phyloP scores from a whole-genome alignment of 2,797 vertebrate species.

The Enteromius trimaculatus region DNA sequence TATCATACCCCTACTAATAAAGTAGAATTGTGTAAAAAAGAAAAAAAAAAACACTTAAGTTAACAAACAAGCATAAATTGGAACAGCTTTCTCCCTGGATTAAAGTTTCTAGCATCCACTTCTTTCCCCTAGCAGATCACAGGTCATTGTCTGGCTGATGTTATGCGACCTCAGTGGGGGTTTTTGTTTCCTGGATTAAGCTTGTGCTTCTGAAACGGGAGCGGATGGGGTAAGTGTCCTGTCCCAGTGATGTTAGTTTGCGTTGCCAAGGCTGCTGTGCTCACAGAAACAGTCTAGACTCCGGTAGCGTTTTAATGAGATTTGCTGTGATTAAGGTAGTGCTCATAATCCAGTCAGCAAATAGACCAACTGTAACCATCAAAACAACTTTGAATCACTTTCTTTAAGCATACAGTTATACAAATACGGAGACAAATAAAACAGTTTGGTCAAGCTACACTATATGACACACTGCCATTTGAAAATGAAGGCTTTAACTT shows the following conservation, averaged over 20 bases:
- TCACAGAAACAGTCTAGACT: constrained; percentile 80
- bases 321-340: constrained; percentile 79
- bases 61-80: constrained; percentile 57
- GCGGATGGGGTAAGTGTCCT: constrained; percentile 15
- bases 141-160: constrained; percentile 51
- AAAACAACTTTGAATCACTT: constrained; percentile 22
- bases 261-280: constrained; percentile 57
- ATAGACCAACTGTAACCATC: constrained; percentile 44
- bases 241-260: constrained; percentile 53
- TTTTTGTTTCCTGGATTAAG: constrained; percentile 57
- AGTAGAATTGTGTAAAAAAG: background rate
- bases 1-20: background rate
- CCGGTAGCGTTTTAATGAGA: constrained; percentile 83
- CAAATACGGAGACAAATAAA: background rate
- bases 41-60: constrained; percentile 43
- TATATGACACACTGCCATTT: constrained; percentile 3
- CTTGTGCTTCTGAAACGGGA: constrained; percentile 40
- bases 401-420: background rate
- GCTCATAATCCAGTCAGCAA: constrained; percentile 68
- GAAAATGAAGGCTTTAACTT: background rate
- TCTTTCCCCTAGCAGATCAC: constrained; percentile 40
- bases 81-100: constrained; percentile 58
- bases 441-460: background rate
- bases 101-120: constrained; percentile 60
- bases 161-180: constrained; percentile 42